Evolutionary conservation across 2,888 invertebrate genomes (phyloP).

Genomic region (Myopa testacea): DNA sequence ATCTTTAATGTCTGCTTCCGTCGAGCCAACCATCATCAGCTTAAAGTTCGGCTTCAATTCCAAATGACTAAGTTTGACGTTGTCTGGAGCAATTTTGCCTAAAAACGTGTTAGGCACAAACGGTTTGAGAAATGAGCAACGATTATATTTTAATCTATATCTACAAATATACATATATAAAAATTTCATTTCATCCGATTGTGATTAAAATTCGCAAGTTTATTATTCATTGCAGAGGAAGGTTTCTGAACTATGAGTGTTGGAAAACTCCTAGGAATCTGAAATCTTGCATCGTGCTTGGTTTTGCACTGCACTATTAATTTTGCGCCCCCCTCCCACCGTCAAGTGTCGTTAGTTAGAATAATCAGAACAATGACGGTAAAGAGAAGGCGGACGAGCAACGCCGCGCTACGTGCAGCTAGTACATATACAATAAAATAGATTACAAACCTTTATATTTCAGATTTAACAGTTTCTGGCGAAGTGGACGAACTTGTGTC

Average conservation of each 20-base stretch:
- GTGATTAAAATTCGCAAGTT: too few relatives aligned
- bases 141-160: neutral
- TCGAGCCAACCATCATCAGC: slow-evolving; percentile 97
- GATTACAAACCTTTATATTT: slow-evolving; percentile 83
- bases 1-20: slow-evolving; percentile 90
- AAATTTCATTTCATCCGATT: too few relatives aligned
- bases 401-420: too few relatives aligned
- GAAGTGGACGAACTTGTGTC: slow-evolving; percentile 91
- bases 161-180: neutral
- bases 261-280: too few relatives aligned
- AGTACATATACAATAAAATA: neutral
- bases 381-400: too few relatives aligned
- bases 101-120: slow-evolving; percentile 43
- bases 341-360: too few relatives aligned
- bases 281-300: too few relatives aligned
- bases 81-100: slow-evolving; percentile 89
- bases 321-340: too few relatives aligned
- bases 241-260: too few relatives aligned
- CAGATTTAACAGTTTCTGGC: slow-evolving; percentile 93
- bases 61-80: slow-evolving; percentile 78
- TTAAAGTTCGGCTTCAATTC: slow-evolving; percentile 89
- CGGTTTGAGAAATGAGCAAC: neutral
- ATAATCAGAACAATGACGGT: too few relatives aligned
- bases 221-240: too few relatives aligned
- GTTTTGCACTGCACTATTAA: too few relatives aligned